These are phyloP conservation scores for Butorides virescens DNA, from an alignment of 2,113 vertebrate genomes.

Conservation along the genomic window DNA sequence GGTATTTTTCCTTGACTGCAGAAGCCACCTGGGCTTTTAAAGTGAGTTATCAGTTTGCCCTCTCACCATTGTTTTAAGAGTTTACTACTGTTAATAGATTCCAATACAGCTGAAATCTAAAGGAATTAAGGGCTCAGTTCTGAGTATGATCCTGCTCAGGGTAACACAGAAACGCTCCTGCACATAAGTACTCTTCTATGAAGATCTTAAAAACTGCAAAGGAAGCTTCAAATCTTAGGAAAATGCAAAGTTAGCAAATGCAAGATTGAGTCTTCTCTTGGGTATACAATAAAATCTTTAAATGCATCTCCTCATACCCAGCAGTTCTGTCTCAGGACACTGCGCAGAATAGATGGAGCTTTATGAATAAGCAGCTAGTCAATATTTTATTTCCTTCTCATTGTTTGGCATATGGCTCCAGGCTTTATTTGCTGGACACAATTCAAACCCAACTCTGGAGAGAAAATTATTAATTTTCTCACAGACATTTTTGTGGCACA, in stretches of 20 bases:
- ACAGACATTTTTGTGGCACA: not conserved
- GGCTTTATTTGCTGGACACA: not conserved
- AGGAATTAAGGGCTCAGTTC: not conserved
- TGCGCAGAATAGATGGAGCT: not conserved
- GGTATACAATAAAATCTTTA: not conserved
- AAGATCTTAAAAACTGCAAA: not conserved
- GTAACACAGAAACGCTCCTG: not conserved
- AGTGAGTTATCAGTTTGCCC: not conserved
- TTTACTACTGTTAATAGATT: not conserved
- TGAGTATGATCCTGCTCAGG: not conserved
- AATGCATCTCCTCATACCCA: not conserved
- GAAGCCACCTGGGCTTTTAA: not conserved
- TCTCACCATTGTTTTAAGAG: not conserved
- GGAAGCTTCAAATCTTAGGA: not conserved
- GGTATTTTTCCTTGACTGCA: not conserved
- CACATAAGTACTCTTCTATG: not conserved
- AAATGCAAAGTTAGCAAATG: not conserved
- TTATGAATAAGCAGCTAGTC: conserved; percentile 6
- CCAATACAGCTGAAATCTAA: not conserved
- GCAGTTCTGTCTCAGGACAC: not conserved
- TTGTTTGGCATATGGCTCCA: not conserved
- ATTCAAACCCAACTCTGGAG: not conserved
- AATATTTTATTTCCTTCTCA: conserved; percentile 28
- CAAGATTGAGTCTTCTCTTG: not conserved
- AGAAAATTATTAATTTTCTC: not conserved